Evolutionary conservation across 2,888 invertebrate species (phyloP).

Genomic region (Eristalis arbustorum): DNA sequence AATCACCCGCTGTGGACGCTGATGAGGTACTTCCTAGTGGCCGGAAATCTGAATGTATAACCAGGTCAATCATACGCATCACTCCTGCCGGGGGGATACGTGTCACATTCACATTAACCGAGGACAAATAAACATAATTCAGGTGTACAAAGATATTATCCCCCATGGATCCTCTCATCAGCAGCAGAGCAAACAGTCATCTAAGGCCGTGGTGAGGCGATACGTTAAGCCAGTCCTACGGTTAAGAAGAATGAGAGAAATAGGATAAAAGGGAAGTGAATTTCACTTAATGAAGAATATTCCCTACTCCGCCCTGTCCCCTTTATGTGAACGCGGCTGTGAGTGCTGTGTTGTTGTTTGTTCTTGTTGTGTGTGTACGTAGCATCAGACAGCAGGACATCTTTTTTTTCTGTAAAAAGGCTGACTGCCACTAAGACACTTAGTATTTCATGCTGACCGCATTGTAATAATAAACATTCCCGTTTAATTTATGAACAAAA

Average conservation of each 20-base stretch:
- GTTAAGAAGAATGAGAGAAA: not conserved
- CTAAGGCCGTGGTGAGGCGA: not conserved
- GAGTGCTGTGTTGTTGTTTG: not conserved
- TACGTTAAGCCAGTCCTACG: not conserved
- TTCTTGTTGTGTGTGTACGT: not conserved
- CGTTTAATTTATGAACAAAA: conserved; percentile 54
- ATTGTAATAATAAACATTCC: conserved; percentile 50
- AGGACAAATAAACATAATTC: not conserved
- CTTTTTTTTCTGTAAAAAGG: not conserved
- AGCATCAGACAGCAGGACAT: not conserved
- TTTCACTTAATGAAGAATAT: not conserved
- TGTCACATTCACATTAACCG: not conserved
- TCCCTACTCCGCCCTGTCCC: not conserved
- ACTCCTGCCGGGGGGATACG: not conserved
- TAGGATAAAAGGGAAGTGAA: not conserved
- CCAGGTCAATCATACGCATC: not conserved
- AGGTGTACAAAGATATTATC: not conserved
- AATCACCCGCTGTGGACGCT: not conserved
- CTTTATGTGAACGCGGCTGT: not conserved
- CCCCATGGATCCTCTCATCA: not conserved
- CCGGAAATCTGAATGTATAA: not conserved
- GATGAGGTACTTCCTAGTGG: not conserved
- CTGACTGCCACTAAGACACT: conserved; percentile 25
- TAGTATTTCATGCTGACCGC: conserved; percentile 47
- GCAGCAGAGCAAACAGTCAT: not conserved